Evolutionary conservation across 2,888 invertebrate species (phyloP), one percentile per base, ranked within the genome.

Genomic region (Xylocampa areola): DNA sequence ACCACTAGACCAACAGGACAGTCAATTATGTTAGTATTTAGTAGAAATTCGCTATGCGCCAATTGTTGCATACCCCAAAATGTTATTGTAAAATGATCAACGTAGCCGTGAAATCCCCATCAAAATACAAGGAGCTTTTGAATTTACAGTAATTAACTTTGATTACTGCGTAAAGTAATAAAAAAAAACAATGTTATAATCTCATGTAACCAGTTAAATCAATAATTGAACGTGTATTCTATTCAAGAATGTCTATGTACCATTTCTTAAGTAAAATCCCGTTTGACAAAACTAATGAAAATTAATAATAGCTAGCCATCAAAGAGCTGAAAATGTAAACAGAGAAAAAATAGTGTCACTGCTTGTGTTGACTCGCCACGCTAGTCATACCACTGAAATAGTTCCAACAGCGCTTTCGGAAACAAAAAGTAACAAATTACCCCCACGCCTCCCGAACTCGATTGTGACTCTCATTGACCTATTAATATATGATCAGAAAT

Each of bases 401-500:
- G 55, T 43, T 35, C 32, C 30, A 44, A 44, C 39, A 21, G 33
- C 14, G 16, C 39, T 50, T 69, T 66, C 70, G 66, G 65, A 52
- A 55, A 58, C 74, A 59, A 62, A 73, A 62, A 54, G 52, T 58
- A 62, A 57, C 49, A 53, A 51, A 45, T 54, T 45, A 57, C 52
- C 50, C 45, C 66, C 55, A 64, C 57, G 53, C 57, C 60, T 36
- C 47, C 54, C 60, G 49, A 53, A 49, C 60, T 54, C 65, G 21
- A 76, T 72, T 57, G 73, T 68, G 48, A 60, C 49, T 73, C 60
- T 68, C 68, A 58, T 75, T 65, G 73, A 58, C 57, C 50, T 76
- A 73, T 58, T 65, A 68, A 63, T 73, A 73, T 65, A 17, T 27
- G 44, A 16, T 43, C 40, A 41, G 51, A 66, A 59, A 64, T 74